phyloP scores from a whole-genome alignment of 2,113 vertebrate species.

The Nanorana parkeri region DNA sequence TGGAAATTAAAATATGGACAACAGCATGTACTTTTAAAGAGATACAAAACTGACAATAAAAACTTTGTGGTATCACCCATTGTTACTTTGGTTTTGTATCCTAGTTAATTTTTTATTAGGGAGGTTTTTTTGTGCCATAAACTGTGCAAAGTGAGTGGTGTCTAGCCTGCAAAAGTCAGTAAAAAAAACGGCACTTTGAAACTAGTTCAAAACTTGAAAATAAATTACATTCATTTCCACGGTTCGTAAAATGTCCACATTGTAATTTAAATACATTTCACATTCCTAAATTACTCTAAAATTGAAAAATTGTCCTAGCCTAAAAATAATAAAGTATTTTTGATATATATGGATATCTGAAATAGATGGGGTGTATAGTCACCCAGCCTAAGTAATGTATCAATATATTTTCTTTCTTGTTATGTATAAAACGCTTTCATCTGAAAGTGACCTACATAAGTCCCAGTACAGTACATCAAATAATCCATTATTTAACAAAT shows the following conservation, averaged over 20 bases:
- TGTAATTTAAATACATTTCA: conserved; percentile 35
- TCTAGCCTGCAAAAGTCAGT: neutral
- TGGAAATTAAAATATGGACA: too few species aligned
- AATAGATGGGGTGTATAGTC: conserved; percentile 40
- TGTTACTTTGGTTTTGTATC: too few species aligned
- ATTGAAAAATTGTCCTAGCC: conserved; percentile 28
- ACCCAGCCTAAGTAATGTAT: conserved; percentile 52
- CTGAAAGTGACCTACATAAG: conserved; percentile 72
- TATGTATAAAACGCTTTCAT: conserved; percentile 63
- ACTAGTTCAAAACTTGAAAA: conserved; percentile 38
- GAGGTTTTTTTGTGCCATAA: neutral
- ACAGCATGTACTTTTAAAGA: too few species aligned
- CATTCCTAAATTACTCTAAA: conserved; percentile 29
- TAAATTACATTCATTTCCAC: conserved; percentile 11
- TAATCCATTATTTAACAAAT: conserved; percentile 74
- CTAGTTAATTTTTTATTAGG: too few species aligned
- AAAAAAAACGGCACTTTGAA: neutral
- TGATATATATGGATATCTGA: conserved; percentile 25
- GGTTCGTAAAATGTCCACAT: neutral
- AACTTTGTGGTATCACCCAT: too few species aligned
- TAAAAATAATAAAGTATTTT: conserved; percentile 29
- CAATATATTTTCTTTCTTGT: conserved; percentile 55
- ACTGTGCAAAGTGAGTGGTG: neutral
- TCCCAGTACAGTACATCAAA: conserved; percentile 68
- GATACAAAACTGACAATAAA: too few species aligned